Evolutionary conservation across 2,888 invertebrate species (phyloP).

Genomic region (Chymomyza fuscimana): DNA sequence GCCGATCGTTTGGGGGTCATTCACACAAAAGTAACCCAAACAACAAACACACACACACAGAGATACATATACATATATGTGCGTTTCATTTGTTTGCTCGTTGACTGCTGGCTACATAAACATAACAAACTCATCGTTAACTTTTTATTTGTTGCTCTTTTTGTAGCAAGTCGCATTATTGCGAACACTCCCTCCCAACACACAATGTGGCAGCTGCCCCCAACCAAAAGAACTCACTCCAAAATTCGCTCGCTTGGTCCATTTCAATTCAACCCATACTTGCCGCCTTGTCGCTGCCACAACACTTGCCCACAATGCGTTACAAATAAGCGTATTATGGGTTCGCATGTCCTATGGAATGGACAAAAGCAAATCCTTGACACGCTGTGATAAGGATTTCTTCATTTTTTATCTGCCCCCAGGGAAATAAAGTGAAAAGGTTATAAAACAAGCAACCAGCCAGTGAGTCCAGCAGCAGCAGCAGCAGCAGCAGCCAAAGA

Average conservation of each 20-base stretch:
- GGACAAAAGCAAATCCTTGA: conserved; percentile 76
- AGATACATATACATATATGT: conserved; percentile 24
- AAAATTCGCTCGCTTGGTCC: no score
- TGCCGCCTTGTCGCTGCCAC: neutral
- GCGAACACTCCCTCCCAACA: conserved; percentile 28
- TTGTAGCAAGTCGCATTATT: conserved; percentile 65
- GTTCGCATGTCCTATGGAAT: conserved; percentile 64
- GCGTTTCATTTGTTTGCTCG: conserved; percentile 65
- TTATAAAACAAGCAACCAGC: conserved; percentile 72
- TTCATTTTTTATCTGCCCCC: conserved; percentile 77
- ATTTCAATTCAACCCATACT: no score
- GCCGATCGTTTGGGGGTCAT: conserved; percentile 31
- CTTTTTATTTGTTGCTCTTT: conserved; percentile 73
- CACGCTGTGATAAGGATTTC: conserved; percentile 77
- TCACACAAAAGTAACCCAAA: conserved; percentile 6
- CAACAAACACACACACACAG: neutral
- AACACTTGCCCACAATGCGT: conserved; percentile 52
- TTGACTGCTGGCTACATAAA: conserved; percentile 59
- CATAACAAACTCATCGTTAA: conserved; percentile 75
- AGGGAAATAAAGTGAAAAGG: conserved; percentile 77
- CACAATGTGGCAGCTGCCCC: neutral
- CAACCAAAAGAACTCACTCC: neutral
- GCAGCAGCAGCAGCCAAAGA: conserved; percentile 24
- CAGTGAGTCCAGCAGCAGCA: conserved; percentile 25
- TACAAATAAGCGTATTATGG: conserved; percentile 75